These are phyloP conservation scores for Acomys russatus DNA, from an alignment of 2,797 vertebrate species.

Conservation along the genomic window DNA sequence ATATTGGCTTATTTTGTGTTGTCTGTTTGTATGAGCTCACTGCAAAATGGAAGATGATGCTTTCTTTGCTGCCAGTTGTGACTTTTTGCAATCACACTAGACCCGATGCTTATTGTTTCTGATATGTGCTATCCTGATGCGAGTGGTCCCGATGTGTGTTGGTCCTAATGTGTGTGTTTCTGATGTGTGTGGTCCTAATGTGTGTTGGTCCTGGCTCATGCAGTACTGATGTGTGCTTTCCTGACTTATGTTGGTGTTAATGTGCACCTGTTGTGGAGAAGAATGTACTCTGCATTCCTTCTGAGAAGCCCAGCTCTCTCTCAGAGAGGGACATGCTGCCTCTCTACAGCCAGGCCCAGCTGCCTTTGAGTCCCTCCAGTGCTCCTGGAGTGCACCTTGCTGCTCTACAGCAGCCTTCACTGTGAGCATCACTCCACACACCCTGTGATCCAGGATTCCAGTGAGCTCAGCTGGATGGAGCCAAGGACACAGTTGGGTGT, in stretches of 20 bases:
- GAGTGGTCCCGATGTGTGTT: not conserved
- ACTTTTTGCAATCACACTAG: too few species aligned
- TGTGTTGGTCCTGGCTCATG: too few species aligned
- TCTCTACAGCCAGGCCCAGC: too few species aligned
- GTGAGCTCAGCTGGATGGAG: too few species aligned
- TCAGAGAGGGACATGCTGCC: not conserved
- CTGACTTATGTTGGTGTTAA: not conserved
- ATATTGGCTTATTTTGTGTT: not conserved
- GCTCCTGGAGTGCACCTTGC: not conserved
- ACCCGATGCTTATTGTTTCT: not conserved
- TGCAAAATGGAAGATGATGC: not conserved
- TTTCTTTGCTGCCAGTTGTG: not conserved
- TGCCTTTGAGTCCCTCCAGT: not conserved
- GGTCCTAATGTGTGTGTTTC: not conserved
- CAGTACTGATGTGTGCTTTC: not conserved
- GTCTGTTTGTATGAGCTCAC: not conserved
- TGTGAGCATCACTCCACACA: not conserved
- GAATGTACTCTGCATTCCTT: not conserved
- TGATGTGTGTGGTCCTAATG: not conserved
- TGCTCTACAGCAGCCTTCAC: too few species aligned
- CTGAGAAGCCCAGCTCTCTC: not conserved
- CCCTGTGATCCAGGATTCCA: fast-evolving
- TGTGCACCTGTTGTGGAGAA: not conserved
- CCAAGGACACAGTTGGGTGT: not conserved
- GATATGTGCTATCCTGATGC: not conserved